A percentile compares a stretch with the other conserved stretches of the same genome.
phyloP scores from a whole-genome alignment of 1,140 invertebrate species.

The Leptinotarsa defecta region DNA sequence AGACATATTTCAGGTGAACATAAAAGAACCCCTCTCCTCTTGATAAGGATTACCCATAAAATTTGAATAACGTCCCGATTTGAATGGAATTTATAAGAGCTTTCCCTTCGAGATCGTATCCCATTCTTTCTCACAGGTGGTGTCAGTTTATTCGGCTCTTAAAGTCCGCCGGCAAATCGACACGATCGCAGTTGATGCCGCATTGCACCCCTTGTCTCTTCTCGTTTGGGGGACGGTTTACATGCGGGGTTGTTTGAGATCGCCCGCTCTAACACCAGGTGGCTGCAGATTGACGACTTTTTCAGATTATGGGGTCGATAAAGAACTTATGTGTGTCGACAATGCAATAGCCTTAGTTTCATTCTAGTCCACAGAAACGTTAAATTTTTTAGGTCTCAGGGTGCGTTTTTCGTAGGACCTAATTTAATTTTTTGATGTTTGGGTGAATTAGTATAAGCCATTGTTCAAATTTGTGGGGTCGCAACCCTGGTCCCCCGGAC shows the following conservation, averaged over 20 bases:
- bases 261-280: not conserved
- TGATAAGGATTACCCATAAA: constrained; percentile 6
- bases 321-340: no score
- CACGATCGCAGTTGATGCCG: constrained; percentile 7
- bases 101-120: constrained; percentile 2
- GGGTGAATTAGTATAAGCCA: no score
- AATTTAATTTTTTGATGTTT: no score
- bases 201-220: not conserved
- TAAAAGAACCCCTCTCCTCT: not conserved
- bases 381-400: no score
- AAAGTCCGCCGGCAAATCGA: not conserved
- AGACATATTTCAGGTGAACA: not conserved
- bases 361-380: no score
- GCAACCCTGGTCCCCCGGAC: no score
- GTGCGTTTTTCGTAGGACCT: no score
- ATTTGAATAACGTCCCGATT: constrained; percentile 5
- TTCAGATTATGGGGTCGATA: no score
- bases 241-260: constrained; percentile 4
- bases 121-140: constrained; percentile 1
- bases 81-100: constrained; percentile 6
- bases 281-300: no score
- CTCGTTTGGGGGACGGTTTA: not conserved
- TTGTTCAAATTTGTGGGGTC: no score
- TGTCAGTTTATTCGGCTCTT: constrained; percentile 1
- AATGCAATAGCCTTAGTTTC: no score